Evolutionary conservation across 1,140 invertebrate species (phyloP).

Genomic region (Heliconius melpomene): DNA sequence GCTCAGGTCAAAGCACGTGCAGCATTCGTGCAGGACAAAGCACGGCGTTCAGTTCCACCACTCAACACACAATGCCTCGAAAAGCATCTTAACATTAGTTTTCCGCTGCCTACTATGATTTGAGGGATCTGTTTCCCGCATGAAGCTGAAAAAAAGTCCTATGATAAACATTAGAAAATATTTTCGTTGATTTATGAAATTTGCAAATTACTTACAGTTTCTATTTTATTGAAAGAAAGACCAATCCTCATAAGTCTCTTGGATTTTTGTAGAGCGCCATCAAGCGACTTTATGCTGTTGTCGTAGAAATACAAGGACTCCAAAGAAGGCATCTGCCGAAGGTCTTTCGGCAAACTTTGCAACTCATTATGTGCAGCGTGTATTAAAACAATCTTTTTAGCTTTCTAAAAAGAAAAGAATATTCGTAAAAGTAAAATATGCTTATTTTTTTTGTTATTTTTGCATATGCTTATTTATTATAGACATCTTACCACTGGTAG

Average conservation of each 20-base stretch:
- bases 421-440: neutral
- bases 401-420: constrained; percentile 71
- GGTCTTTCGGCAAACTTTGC: constrained; percentile 85
- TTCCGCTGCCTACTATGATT: too few relatives aligned
- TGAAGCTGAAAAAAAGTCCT: too few relatives aligned
- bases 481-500: constrained; percentile 81
- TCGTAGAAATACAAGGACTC: constrained; percentile 86
- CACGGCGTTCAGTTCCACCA: too few relatives aligned
- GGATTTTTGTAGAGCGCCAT: constrained; percentile 86
- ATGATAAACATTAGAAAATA: too few relatives aligned
- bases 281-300: constrained; percentile 86
- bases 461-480: neutral
- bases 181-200: too few relatives aligned
- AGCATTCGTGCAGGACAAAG: too few relatives aligned
- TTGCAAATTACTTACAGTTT: constrained; percentile 82
- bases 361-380: constrained; percentile 88
- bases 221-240: constrained; percentile 87
- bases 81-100: too few relatives aligned
- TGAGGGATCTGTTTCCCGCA: too few relatives aligned
- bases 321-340: constrained; percentile 84
- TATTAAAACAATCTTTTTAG: constrained; percentile 84
- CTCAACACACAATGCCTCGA: too few relatives aligned
- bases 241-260: constrained; percentile 84
- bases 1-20: too few relatives aligned
- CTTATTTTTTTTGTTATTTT: neutral